These are phyloP conservation scores for Pristionchus mayeri DNA, from an alignment of 2,888 invertebrate genomes.

Conservation along the genomic window DNA sequence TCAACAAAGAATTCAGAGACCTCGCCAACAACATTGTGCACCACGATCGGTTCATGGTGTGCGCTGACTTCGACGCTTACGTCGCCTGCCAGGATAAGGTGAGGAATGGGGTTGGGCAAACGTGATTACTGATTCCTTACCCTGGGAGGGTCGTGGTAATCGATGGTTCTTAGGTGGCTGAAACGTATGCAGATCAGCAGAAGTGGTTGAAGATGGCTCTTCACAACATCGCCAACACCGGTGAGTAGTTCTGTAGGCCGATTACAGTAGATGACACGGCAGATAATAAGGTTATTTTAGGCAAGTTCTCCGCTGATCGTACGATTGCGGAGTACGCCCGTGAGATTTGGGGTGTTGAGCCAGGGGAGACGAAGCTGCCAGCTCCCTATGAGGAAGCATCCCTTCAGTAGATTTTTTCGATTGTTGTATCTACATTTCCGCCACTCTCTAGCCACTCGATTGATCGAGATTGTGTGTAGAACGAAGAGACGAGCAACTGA, in stretches of 20 bases:
- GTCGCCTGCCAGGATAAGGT: constrained; percentile 93
- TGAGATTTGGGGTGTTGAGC: constrained; percentile 90
- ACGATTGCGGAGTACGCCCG: constrained; percentile 96
- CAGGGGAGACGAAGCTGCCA: constrained; percentile 85
- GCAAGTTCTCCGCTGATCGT: constrained; percentile 93
- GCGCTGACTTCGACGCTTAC: constrained; percentile 96
- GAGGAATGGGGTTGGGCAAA: not conserved
- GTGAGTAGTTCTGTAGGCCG: not conserved
- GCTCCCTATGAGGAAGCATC: constrained; percentile 68
- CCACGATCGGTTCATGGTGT: constrained; percentile 91
- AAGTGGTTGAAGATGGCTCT: constrained; percentile 95
- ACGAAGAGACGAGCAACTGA: too few relatives aligned
- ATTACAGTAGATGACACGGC: not conserved
- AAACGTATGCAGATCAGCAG: constrained; percentile 62
- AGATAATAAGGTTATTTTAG: constrained; percentile 3
- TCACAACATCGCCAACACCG: too few relatives aligned
- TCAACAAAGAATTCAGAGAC: too few relatives aligned
- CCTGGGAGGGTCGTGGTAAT: not conserved
- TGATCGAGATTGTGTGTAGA: too few relatives aligned
- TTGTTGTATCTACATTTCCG: too few relatives aligned
- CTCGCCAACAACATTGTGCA: constrained; percentile 91
- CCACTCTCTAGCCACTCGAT: too few relatives aligned
- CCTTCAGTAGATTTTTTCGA: too few relatives aligned
- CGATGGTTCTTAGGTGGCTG: constrained; percentile 57
- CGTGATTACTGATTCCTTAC: too few relatives aligned